Evolutionary conservation across 2,888 invertebrate genomes (phyloP).

Genomic region (Drosophila prolongata): DNA sequence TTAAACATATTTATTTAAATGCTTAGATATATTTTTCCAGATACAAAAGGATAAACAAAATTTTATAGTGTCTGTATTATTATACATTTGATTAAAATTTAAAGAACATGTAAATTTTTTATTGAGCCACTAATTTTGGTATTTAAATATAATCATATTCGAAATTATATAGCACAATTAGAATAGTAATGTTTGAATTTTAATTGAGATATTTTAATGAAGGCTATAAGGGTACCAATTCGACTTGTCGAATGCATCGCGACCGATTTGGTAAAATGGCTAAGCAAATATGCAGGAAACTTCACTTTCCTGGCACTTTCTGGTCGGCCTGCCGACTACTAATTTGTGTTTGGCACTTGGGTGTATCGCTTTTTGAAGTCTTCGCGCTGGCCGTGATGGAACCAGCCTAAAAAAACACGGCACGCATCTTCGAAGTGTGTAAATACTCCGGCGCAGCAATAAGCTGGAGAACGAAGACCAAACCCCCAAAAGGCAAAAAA

Average conservation of each 20-base stretch:
- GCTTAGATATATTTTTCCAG: no score
- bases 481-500: constrained; percentile 29
- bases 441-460: constrained; percentile 62
- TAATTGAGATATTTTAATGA: no score
- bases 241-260: constrained; percentile 47
- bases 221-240: no score
- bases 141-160: no score
- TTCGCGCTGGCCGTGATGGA: constrained; percentile 32
- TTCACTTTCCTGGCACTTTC: constrained; percentile 37
- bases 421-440: constrained; percentile 66
- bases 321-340: constrained; percentile 54
- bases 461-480: constrained; percentile 48
- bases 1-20: no score
- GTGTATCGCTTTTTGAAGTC: constrained; percentile 48
- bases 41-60: no score
- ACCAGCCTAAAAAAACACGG: constrained; percentile 64
- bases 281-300: constrained; percentile 62
- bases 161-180: no score
- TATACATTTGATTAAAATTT: no score
- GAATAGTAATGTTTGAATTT: no score
- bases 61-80: no score
- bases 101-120: no score
- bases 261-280: constrained; percentile 53
- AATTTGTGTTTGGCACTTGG: constrained; percentile 60
- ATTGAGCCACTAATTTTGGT: no score